These are phyloP conservation scores for Spicauda simplicius DNA, from an alignment of 2,888 invertebrate genomes.

Conservation along the genomic window DNA sequence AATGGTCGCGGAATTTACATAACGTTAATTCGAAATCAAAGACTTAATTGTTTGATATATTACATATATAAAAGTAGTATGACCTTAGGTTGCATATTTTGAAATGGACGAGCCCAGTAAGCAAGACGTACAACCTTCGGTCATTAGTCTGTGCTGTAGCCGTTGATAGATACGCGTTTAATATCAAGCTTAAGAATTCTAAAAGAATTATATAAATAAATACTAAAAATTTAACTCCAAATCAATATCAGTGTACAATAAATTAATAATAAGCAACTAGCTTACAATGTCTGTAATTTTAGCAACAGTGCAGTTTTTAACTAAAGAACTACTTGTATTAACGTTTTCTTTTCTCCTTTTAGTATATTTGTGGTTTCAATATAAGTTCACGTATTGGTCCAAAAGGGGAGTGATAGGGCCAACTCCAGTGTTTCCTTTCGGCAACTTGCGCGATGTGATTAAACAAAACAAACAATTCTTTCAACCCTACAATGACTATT, in stretches of 20 bases:
- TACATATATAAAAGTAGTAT: conserved; percentile 30
- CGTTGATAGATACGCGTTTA: conserved; percentile 31
- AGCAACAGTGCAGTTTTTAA: conserved; percentile 38
- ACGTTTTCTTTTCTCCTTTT: conserved; percentile 50
- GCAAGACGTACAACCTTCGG: conserved; percentile 39
- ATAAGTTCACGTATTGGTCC: conserved; percentile 85
- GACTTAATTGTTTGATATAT: conserved; percentile 10
- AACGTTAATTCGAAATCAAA: not conserved
- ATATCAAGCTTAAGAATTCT: not conserved
- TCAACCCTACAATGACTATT: conserved; percentile 85
- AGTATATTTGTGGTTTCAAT: conserved; percentile 50
- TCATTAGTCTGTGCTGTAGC: conserved; percentile 39
- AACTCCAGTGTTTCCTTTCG: conserved; percentile 86
- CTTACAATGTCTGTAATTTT: conserved; percentile 31
- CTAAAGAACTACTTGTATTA: conserved; percentile 49
- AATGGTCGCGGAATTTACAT: not conserved
- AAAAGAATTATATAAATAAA: conserved; percentile 2
- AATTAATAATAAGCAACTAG: not conserved
- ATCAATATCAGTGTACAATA: no score
- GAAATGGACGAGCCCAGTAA: conserved; percentile 41
- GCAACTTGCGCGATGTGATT: conserved; percentile 84
- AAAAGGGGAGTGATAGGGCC: conserved; percentile 83
- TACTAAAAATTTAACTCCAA: not conserved
- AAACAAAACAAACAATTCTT: conserved; percentile 85
- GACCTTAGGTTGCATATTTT: conserved; percentile 46